A percentile compares a stretch with the other conserved stretches of the same genome.
Evolutionary conservation across 2,888 invertebrate species (phyloP).

Genomic region (Heteromurus nitidus): DNA sequence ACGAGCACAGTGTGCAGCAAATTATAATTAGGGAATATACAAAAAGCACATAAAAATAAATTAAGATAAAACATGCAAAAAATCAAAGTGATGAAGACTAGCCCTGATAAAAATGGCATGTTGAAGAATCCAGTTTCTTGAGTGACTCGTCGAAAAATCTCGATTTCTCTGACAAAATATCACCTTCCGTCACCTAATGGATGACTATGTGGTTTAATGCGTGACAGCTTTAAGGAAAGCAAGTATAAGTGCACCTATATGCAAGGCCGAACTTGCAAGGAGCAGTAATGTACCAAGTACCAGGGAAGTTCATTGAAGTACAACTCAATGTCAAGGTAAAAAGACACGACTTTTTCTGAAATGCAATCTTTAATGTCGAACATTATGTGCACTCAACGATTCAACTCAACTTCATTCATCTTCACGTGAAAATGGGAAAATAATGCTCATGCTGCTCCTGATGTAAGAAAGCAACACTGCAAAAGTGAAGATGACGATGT

Average conservation of each 20-base stretch:
- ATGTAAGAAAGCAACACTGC: constrained; percentile 4
- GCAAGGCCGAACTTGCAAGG: neutral
- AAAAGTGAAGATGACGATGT: neutral
- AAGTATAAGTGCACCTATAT: no score
- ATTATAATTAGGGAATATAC: constrained; percentile 7
- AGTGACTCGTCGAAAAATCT: neutral
- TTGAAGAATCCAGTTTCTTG: constrained; percentile 47
- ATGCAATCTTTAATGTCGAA: neutral
- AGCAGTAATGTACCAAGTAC: neutral
- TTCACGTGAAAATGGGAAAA: no score
- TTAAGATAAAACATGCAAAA: constrained; percentile 2
- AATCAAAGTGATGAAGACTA: constrained; percentile 3
- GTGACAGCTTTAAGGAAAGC: constrained; percentile 42
- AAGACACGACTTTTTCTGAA: neutral
- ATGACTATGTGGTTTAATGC: neutral
- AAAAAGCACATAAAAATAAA: neutral
- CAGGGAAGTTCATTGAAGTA: constrained; percentile 14
- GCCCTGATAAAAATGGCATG: constrained; percentile 1
- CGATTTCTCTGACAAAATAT: constrained; percentile 42
- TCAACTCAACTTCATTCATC: neutral
- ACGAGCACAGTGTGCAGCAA: neutral
- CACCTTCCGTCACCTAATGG: neutral
- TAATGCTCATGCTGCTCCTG: neutral
- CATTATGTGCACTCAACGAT: neutral
- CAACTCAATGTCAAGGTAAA: constrained; percentile 20